Evolutionary conservation across 2,888 invertebrate species (phyloP).

Genomic region (Apomyelois bistriatella): DNA sequence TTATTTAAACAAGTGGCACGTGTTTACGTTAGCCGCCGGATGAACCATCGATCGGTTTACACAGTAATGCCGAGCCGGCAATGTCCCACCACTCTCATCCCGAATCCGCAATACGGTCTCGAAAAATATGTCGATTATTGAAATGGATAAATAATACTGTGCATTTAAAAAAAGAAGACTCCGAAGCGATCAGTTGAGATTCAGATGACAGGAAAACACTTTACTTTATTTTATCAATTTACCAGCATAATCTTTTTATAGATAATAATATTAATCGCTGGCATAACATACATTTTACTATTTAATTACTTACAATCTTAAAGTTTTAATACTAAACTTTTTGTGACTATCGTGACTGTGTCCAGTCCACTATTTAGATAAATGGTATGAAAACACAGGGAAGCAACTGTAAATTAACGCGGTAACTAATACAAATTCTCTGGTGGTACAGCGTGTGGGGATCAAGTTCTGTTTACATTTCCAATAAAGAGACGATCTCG

Average conservation of each 20-base stretch:
- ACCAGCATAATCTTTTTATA: too few species aligned
- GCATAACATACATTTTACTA: too few species aligned
- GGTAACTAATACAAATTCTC: constrained; percentile 15
- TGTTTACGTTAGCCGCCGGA: constrained; percentile 75
- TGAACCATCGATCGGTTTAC: constrained; percentile 76
- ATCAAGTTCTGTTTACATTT: constrained; percentile 71
- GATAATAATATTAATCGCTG: too few species aligned
- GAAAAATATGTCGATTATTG: not conserved
- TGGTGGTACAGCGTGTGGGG: constrained; percentile 32
- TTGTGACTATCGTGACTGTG: too few species aligned
- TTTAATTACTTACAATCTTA: too few species aligned
- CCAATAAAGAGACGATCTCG: constrained; percentile 51
- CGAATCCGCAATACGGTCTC: constrained; percentile 15
- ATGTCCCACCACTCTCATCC: constrained; percentile 54
- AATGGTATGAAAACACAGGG: not conserved
- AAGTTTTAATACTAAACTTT: too few species aligned
- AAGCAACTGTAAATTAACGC: constrained; percentile 3
- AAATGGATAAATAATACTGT: too few species aligned
- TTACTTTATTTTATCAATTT: too few species aligned
- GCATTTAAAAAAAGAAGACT: too few species aligned
- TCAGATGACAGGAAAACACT: too few species aligned
- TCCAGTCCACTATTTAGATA: not conserved
- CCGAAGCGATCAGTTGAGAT: too few species aligned
- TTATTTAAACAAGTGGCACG: constrained; percentile 78
- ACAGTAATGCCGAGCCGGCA: constrained; percentile 56